Base-by-base conservation (phyloP, 2,113 vertebrate species). In the Phodopus roborovskii region DNA sequence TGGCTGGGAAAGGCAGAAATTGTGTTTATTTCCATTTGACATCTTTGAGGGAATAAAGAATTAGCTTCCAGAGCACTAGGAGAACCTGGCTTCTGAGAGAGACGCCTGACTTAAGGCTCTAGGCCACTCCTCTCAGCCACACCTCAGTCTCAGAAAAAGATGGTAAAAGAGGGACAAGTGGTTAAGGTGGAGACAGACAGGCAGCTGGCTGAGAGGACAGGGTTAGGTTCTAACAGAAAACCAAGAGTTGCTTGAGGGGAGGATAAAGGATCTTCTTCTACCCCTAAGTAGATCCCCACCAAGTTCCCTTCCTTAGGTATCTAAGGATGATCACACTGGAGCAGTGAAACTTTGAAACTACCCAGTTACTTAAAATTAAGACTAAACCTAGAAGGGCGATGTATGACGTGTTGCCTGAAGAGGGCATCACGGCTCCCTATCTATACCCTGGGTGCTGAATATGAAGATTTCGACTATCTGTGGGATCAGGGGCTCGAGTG, bases 401-500 rank as follows among this genome's bases (percentile, higher is more conserved):
- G 60, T 64, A 88, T 79, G 88, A 77, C 3, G 45, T 94, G 82
- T 73, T 88, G 90, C 90, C 81, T 79, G 70, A 88, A 82, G 89
- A 89, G 96, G 92, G 82, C 74, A 87, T 92, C 94, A 98, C 98
- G 96, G 98, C 98, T 99, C 99, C 99, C 99, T 99, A 99, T 99
- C 99, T 99, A 99, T 99, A 99, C 99, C 99, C 99, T 98, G 99
- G 99, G 98, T 99, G 99, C 98, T 99, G 99, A 99, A 99, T 98
- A 98, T 99, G 99, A 99, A 99, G 98, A 98, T 98, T 99, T 98
- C 99, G 99, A 98, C 99, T 99, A 98, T 99, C 99, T 28, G 98
- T 98, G 95, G 99, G 98, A 96, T 99, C 99, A 56, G 99, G 99
- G 97, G 98, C 99, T 98, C 99, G 99, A 98, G 96, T 99, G 98